These are phyloP conservation scores for Atractosteus spatula DNA, from an alignment of 2,113 vertebrate species.

Conservation along the genomic window DNA sequence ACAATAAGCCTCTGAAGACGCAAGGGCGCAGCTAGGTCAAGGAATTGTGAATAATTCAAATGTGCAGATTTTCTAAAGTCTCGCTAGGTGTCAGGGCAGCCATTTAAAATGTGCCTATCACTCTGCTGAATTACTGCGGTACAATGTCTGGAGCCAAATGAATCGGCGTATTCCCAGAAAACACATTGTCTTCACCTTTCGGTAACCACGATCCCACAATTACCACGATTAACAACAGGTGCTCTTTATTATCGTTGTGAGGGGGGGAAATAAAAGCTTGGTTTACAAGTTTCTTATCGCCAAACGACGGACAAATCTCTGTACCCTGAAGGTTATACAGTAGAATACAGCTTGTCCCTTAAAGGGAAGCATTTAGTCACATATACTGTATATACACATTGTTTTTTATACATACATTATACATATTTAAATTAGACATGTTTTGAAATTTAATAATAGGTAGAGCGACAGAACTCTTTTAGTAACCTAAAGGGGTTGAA, in stretches of 20 bases:
- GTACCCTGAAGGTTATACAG: no score
- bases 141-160: constrained; percentile 23
- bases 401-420: no score
- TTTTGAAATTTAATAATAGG: no score
- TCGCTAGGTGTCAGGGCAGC: constrained; percentile 20
- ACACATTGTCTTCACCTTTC: constrained; percentile 29
- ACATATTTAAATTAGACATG: no score
- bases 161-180: constrained; percentile 45
- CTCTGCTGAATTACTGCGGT: constrained; percentile 53
- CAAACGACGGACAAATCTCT: not conserved
- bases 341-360: no score
- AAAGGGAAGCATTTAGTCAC: no score
- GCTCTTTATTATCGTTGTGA: constrained; percentile 23
- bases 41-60: no score
- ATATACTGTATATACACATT: no score
- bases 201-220: constrained; percentile 2
- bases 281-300: not conserved
- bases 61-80: not conserved
- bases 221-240: constrained; percentile 16
- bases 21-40: no score
- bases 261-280: not conserved
- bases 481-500: no score
- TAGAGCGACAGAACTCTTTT: no score
- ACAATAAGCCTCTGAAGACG: no score
- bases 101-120: constrained; percentile 16